Conservation (phyloP, 2,797 vertebrate species). For the Chaetodon trifasciatus region DNA sequence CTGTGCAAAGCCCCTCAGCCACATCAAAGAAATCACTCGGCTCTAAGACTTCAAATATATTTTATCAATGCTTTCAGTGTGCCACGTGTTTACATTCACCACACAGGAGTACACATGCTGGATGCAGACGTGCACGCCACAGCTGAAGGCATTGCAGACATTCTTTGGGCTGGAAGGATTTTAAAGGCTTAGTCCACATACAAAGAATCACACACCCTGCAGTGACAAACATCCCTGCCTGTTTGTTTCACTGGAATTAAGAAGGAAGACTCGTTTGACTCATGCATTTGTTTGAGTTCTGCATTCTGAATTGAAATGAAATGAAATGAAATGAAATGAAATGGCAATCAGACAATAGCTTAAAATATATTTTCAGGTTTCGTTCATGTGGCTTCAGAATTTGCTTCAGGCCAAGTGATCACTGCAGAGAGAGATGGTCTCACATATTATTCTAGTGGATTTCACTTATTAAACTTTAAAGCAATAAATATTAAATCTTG, state of each 20-base stretch:
- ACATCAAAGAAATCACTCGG: constrained; percentile 54
- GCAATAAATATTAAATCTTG: neutral
- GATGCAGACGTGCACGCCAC: constrained; percentile 45
- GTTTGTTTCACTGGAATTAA: constrained; percentile 25
- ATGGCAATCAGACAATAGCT: neutral
- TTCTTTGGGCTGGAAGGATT: constrained; percentile 54
- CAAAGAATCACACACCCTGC: constrained; percentile 26
- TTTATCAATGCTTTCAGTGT: constrained; percentile 63
- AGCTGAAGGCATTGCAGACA: constrained; percentile 58
- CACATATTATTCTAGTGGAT: neutral
- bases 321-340: constrained; percentile 7
- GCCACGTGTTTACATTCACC: constrained; percentile 50
- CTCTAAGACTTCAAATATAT: constrained; percentile 49
- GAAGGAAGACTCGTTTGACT: neutral
- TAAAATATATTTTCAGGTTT: neutral
- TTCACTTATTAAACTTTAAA: neutral
- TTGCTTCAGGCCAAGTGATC: neutral
- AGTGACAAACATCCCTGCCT: constrained; percentile 21
- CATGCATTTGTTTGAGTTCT: constrained; percentile 17
- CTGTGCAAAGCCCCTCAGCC: constrained; percentile 60
- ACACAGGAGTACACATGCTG: constrained; percentile 42
- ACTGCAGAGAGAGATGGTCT: neutral
- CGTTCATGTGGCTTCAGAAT: neutral
- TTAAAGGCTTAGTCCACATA: constrained; percentile 24
- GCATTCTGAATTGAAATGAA: constrained; percentile 2